Evolutionary conservation across 2,113 vertebrate species (phyloP), one percentile per base, ranked within the genome.

Genomic region (Candoia aspera): DNA sequence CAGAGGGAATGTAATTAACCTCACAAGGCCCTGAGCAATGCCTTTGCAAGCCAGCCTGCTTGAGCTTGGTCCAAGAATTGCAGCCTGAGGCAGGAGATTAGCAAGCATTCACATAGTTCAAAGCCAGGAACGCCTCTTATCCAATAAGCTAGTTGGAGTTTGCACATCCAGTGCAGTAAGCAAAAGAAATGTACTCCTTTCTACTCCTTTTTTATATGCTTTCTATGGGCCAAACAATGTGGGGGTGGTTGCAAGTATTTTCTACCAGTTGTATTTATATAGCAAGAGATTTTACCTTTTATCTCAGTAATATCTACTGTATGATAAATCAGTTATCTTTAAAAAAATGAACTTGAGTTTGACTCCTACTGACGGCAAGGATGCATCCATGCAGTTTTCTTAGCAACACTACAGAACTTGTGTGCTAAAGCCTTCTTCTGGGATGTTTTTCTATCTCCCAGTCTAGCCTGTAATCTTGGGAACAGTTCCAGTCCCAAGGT

Each of bases 1-100:
- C 2, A 89, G 10, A 88, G 64, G 88, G 42, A 84, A 89, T 62
- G 46, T 84, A 92, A 89, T 84, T 92, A 84, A 92, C 46, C 46
- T 62, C 84, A 62, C 29, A 83, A 83, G 62, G 42, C 89, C 55
- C 2, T 88, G 59, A 90, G 37, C 92, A 87, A 92, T 58, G 42
- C 37, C 60, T 87, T 87, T 90, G 60, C 29, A 79, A 59, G 60
- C 59, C 84, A 60, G 37, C 42, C 19, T 86, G 54, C 37, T 57
- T n/a, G 17, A 90, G 64, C 23, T 33, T 12, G 37, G 55, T 87
- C 54, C 54, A n/a, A 12, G 55, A 55, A 21, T 57, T 53, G 54
- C 62, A 60, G 84, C 84, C 64, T 93, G 62, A 60, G 62, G 85
- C 60, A 90, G n/a, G 33, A 60, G 64, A 54, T 21, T 60, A 37